These are phyloP conservation scores for Sebastiscus albofasciatus DNA, from an alignment of 2,797 vertebrate genomes.

Conservation along the genomic window DNA sequence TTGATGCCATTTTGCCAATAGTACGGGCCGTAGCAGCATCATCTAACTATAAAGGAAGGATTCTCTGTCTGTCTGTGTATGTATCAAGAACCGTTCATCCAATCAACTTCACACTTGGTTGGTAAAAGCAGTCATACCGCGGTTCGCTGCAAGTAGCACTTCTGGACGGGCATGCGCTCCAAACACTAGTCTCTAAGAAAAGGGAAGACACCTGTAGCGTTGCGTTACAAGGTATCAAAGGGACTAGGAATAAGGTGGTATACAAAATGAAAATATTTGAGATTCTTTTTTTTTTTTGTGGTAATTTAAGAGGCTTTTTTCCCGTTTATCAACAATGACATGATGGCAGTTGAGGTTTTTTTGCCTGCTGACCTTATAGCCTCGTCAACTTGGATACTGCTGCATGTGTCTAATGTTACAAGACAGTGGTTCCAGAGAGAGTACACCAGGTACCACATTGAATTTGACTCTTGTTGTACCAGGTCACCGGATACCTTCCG, in stretches of 20 bases:
- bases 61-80: no score
- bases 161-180: no score
- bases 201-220: background rate
- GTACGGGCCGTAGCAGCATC: no score
- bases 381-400: constrained; percentile 39
- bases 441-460: constrained; percentile 22
- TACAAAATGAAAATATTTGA: background rate
- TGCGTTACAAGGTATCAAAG: background rate
- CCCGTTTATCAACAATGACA: constrained; percentile 9
- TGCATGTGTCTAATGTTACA: constrained; percentile 69
- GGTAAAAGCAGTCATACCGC: no score
- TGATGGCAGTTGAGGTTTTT: constrained; percentile 8
- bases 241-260: background rate
- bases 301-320: background rate
- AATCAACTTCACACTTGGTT: no score
- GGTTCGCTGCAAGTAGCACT: no score
- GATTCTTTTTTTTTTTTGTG: background rate
- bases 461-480: constrained; percentile 39
- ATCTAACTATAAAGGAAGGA: no score
- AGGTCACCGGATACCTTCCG: constrained; percentile 55
- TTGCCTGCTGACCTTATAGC: constrained; percentile 28
- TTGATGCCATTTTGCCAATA: no score
- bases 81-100: no score
- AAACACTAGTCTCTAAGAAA: no score
- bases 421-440: constrained; percentile 33